These are phyloP conservation scores for Ploceus nigricollis DNA, from an alignment of 2,113 vertebrate genomes.

Conservation along the genomic window DNA sequence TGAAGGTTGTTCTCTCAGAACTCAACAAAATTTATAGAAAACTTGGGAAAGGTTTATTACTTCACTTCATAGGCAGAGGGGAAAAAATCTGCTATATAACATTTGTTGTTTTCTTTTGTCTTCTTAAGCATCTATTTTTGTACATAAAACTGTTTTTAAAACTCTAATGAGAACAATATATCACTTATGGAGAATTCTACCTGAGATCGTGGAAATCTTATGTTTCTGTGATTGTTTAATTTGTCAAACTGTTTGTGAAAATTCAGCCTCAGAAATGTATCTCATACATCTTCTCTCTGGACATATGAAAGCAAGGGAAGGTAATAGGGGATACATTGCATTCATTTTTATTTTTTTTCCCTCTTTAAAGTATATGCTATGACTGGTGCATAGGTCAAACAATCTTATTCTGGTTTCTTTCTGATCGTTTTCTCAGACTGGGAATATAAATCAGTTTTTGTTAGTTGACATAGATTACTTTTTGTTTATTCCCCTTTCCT, in stretches of 20 bases:
- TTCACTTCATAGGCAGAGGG: neutral
- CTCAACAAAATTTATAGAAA: neutral
- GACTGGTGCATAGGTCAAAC: constrained; percentile 49
- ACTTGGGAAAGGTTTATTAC: neutral
- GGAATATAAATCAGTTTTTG: constrained; percentile 43
- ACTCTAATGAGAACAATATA: constrained; percentile 42
- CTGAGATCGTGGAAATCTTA: constrained; percentile 31
- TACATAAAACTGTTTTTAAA: constrained; percentile 30
- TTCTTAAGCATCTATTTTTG: constrained; percentile 10
- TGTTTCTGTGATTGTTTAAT: constrained; percentile 54
- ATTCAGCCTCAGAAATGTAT: constrained; percentile 24
- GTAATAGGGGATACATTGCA: constrained; percentile 24
- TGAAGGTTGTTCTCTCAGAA: neutral
- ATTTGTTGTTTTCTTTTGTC: neutral
- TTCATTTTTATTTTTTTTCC: neutral
- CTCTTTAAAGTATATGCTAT: constrained; percentile 4
- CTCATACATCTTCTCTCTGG: constrained; percentile 38
- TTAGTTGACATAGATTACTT: constrained; percentile 49
- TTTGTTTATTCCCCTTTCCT: neutral
- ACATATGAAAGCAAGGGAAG: constrained; percentile 2
- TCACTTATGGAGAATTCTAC: constrained; percentile 38
- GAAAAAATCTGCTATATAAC: neutral
- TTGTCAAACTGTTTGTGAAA: constrained; percentile 49
- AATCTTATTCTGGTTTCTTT: constrained; percentile 51
- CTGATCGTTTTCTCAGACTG: constrained; percentile 10